Base-by-base conservation (phyloP, 2,113 vertebrate species). In the Nyctibius bracteatus region DNA sequence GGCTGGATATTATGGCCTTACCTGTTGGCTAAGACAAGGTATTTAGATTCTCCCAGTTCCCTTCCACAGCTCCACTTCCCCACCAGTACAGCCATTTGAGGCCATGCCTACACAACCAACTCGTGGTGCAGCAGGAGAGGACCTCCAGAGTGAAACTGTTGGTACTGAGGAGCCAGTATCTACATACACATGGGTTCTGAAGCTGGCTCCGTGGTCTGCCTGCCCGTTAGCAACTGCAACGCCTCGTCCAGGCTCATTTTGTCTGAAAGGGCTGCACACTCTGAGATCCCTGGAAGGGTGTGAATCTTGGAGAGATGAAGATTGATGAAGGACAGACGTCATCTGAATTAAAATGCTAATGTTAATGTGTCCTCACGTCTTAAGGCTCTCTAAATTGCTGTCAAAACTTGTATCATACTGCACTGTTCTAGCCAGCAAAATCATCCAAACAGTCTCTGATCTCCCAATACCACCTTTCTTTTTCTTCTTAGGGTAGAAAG, bases 141-240 rank as follows among this genome's bases (percentile, higher is more conserved):
- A 77, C 7, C n/a, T 61, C 27, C 41, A 58, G 43, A 39, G 28
- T 2, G 46, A 77, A 46, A 61, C 54, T 84, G 54, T 3, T 78
- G 65, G 58, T 30, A 44, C 33, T 8, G 59, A 57, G 71, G n/a
- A 54, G 15, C 7, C 5, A 2, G 13, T 3, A 43, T 5, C 54
- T n/a, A 22, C 55, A 33, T 2, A 8, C 21, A 30, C 5, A 1
- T 0, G 63, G 5, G 7, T 49, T 58, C 3, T 25, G 33, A 47
- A 62, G 18, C 14, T 28, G 33, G 25, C 35, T 88, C 39, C 3
- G 0, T 3, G 27, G 24, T 15, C 41, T 66, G 41, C 72, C 41
- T 18, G 4, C 22, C 28, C 2, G 0, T 13, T 5, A 22, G 21
- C 0, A 0, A n/a, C 52, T 35, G 71, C 39, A 65, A 14, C 0